phyloP scores from a whole-genome alignment of 2,797 vertebrate genomes.

The Sebastes flavidus region DNA sequence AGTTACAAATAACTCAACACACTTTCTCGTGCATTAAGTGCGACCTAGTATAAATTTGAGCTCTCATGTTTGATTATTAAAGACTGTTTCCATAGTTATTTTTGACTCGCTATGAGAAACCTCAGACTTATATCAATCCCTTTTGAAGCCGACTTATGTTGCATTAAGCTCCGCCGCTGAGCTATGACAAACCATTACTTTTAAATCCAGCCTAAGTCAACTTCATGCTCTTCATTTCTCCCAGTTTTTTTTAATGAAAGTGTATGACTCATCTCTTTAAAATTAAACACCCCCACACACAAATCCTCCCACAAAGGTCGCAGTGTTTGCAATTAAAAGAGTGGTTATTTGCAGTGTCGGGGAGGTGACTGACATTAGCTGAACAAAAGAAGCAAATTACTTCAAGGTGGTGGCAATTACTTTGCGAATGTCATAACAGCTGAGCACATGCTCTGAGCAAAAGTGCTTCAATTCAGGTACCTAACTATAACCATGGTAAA shows the following conservation, averaged over 20 bases:
- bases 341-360: constrained; percentile 20
- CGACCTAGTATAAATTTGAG: not conserved
- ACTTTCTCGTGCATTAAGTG: not conserved
- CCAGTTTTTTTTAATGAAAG: not conserved
- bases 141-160: constrained; percentile 34
- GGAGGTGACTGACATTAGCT: constrained; percentile 25
- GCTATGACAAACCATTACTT: constrained; percentile 45
- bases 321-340: constrained; percentile 48
- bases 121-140: constrained; percentile 22
- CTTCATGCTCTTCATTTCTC: constrained; percentile 25
- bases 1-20: not conserved
- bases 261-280: constrained; percentile 51
- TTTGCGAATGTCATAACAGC: not conserved
- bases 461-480: not conserved
- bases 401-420: constrained; percentile 1
- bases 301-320: constrained; percentile 43
- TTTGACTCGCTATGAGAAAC: constrained; percentile 26
- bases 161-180: not conserved
- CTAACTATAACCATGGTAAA: not conserved
- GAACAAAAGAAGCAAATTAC: constrained; percentile 28
- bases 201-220: constrained; percentile 47
- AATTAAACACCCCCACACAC: constrained; percentile 43
- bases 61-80: constrained; percentile 7
- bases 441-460: not conserved
- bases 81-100: constrained; percentile 9